Conservation (phyloP, 2,113 vertebrate genomes). For the Xerus inauris region DNA sequence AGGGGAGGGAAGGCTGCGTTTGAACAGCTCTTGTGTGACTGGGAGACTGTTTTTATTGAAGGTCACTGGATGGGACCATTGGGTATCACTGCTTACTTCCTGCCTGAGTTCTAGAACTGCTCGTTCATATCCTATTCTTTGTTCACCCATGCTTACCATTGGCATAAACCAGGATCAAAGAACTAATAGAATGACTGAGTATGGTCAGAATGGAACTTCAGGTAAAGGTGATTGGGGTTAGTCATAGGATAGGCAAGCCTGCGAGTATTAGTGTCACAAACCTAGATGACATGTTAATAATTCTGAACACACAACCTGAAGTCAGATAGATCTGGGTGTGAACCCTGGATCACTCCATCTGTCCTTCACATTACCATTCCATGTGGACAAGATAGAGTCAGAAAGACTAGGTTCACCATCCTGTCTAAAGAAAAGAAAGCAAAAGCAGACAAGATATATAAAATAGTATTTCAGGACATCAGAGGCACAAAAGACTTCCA, state of each 20-base stretch:
- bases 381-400: neutral
- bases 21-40: neutral
- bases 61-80: neutral
- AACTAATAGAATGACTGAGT: neutral
- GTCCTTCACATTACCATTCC: neutral
- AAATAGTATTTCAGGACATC: neutral
- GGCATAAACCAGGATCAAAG: neutral
- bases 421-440: neutral
- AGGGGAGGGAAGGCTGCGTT: neutral
- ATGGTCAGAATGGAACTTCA: neutral
- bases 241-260: neutral
- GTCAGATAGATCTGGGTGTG: neutral
- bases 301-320: neutral
- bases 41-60: neutral
- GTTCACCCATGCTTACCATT: neutral
- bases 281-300: neutral
- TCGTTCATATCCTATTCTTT: neutral
- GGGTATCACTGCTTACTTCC: neutral
- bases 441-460: neutral
- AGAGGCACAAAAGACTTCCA: neutral
- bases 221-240: neutral
- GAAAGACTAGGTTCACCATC: neutral
- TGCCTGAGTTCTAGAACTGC: neutral
- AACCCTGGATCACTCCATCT: neutral
- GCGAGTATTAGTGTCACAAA: neutral